phyloP scores from a whole-genome alignment of 2,888 invertebrate genomes.

The Brachypalpus laphriformis region DNA sequence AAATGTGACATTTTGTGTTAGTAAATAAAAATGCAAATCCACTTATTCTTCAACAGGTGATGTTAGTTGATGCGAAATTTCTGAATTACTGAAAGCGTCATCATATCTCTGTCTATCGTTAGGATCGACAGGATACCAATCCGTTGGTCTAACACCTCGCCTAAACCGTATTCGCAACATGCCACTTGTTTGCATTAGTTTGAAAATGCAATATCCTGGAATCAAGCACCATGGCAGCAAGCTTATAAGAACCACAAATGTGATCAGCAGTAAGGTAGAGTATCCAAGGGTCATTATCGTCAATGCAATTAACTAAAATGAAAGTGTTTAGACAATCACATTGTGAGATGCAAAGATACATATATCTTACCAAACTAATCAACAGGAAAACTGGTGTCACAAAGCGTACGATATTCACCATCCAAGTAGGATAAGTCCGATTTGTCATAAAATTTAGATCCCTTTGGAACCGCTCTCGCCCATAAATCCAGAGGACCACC shows the following conservation, averaged over 20 bases:
- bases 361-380: conserved; percentile 53
- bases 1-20: background rate
- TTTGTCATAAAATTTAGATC: conserved; percentile 91
- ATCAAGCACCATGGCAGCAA: conserved; percentile 78
- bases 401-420: conserved; percentile 79
- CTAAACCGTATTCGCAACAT: conserved; percentile 77
- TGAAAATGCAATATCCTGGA: conserved; percentile 78
- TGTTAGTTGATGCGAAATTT: conserved; percentile 73
- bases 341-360: too few relatives aligned
- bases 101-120: conserved; percentile 79
- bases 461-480: conserved; percentile 85
- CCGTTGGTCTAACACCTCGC: conserved; percentile 79
- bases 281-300: background rate
- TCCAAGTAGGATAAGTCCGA: conserved; percentile 84
- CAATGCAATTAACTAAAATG: conserved; percentile 8
- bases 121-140: conserved; percentile 81
- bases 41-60: background rate
- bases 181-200: conserved; percentile 78
- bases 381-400: conserved; percentile 78
- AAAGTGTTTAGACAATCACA: background rate
- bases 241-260: conserved; percentile 74
- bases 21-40: background rate
- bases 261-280: background rate
- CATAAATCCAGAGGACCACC: conserved; percentile 93
- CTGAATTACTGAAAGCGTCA: conserved; percentile 78